A percentile compares a stretch with the other conserved stretches of the same genome.
Evolutionary conservation across 2,797 vertebrate genomes (phyloP).

Genomic region (Staurois parvus): DNA sequence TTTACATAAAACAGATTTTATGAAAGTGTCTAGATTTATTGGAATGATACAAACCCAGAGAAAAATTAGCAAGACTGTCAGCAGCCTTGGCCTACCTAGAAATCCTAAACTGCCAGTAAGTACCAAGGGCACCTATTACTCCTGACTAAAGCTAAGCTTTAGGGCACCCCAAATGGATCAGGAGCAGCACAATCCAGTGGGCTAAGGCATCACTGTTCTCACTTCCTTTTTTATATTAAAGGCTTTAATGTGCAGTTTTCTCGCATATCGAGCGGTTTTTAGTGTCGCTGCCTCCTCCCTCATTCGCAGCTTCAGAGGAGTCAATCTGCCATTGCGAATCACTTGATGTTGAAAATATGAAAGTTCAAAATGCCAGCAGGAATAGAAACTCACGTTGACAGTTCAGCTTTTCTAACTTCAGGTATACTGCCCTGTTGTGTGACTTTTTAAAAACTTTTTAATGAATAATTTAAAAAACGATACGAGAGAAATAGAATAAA

Average conservation of each 20-base stretch:
- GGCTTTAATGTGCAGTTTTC: background rate
- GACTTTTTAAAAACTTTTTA: background rate
- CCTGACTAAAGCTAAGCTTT: background rate
- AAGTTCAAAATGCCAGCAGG: background rate
- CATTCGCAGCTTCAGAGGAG: background rate
- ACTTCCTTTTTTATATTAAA: background rate
- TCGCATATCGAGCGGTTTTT: background rate
- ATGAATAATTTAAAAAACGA: background rate
- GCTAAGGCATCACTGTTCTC: background rate
- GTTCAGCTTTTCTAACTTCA: background rate
- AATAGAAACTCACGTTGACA: background rate
- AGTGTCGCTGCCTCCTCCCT: background rate
- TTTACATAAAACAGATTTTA: background rate
- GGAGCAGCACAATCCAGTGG: background rate
- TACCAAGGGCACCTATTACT: background rate
- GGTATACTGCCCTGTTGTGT: background rate
- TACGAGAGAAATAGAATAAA: background rate
- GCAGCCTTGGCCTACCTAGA: background rate
- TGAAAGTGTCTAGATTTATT: background rate
- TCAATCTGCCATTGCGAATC: background rate
- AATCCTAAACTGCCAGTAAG: background rate
- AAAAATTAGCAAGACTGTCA: background rate
- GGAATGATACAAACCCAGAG: background rate
- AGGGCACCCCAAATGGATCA: background rate
- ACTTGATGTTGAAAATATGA: background rate